Evolutionary conservation across 2,888 invertebrate genomes (phyloP).

Genomic region (Spialia ferax): DNA sequence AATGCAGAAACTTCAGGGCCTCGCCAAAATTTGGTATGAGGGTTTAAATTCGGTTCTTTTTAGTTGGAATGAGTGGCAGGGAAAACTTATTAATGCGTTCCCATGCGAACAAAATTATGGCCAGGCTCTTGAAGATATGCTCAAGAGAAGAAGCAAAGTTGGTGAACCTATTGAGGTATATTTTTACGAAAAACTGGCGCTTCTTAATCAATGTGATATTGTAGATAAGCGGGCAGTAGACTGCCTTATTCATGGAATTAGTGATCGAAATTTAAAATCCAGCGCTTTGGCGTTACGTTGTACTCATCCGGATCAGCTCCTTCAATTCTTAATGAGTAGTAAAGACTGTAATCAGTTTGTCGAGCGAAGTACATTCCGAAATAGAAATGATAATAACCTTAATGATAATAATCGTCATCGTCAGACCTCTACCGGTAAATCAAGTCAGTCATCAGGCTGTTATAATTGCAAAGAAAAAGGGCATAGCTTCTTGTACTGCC

Average conservation of each 20-base stretch:
- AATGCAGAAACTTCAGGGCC: not conserved
- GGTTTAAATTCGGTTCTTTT: too few species aligned
- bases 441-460: not conserved
- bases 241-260: not conserved
- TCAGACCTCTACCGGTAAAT: not conserved
- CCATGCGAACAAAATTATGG: slow-evolving; percentile 1
- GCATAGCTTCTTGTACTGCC: not conserved
- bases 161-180: not conserved
- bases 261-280: not conserved
- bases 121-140: not conserved
- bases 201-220: not conserved
- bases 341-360: not conserved
- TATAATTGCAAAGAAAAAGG: not conserved
- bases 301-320: not conserved
- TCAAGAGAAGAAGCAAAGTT: not conserved
- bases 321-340: not conserved
- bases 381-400: not conserved
- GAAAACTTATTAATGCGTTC: not conserved
- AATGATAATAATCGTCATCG: slow-evolving; percentile 7
- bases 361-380: not conserved
- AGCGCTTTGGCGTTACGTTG: not conserved
- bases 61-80: too few species aligned
- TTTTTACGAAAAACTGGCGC: not conserved
- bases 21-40: too few species aligned
- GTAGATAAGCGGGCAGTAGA: not conserved